A percentile compares a stretch with the other conserved stretches of the same genome.
Conservation (phyloP, 2,888 invertebrate species). For the Caenorhabditis imperialis region DNA sequence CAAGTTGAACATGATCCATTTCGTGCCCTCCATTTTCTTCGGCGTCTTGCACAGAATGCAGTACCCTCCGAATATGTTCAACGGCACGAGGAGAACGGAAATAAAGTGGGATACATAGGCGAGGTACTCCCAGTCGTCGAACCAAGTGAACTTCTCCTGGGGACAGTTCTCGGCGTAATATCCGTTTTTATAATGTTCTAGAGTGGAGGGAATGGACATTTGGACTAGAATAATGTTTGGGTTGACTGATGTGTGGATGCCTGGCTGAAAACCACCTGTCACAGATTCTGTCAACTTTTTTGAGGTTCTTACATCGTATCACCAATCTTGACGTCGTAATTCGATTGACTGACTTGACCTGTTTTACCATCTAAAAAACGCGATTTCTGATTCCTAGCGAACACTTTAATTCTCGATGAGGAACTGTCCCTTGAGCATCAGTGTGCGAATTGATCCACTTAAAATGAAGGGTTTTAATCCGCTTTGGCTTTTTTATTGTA, state of each 20-base stretch:
- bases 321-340: no score
- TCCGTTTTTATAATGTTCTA: conserved; percentile 10
- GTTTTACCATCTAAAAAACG: no score
- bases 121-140: conserved; percentile 32
- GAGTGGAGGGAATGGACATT: background rate
- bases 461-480: no score
- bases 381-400: no score
- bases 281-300: no score
- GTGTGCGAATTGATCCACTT: no score
- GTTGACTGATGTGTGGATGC: background rate
- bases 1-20: conserved; percentile 28
- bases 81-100: conserved; percentile 4
- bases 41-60: conserved; percentile 32
- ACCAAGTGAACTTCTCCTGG: conserved; percentile 19
- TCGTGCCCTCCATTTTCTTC: conserved; percentile 5
- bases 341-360: no score
- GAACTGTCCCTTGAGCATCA: no score
- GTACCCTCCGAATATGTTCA: conserved; percentile 12
- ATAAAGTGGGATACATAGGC: conserved; percentile 20
- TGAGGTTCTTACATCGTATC: no score
- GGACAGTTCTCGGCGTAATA: conserved; percentile 21
- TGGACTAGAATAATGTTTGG: background rate
- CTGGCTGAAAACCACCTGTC: no score
- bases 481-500: conserved; percentile 72
- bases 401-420: no score